Percentiles rank a stretch among this genome's conserved stretches.
phyloP scores from a whole-genome alignment of 2,888 invertebrate species.

The Herminia tarsipennalis region DNA sequence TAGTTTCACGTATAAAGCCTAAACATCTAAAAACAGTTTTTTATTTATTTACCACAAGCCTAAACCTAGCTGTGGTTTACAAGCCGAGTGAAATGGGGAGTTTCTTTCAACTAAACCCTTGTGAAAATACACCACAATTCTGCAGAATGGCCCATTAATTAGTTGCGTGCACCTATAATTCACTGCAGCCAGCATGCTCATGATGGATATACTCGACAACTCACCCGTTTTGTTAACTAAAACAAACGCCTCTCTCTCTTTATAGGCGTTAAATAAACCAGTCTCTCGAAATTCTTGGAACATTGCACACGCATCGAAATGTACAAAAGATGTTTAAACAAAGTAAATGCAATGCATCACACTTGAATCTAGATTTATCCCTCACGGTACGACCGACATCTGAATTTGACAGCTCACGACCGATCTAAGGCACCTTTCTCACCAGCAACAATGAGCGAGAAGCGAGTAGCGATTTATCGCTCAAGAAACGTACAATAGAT shows the following conservation, averaged over 20 bases:
- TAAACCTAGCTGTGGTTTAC: no score
- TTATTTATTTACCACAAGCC: no score
- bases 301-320: conserved; percentile 25
- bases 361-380: conserved; percentile 60
- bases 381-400: conserved; percentile 59
- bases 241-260: conserved; percentile 28
- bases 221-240: conserved; percentile 24
- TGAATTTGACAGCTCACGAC: conserved; percentile 68
- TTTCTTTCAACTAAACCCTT: no score
- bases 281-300: conserved; percentile 43
- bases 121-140: no score
- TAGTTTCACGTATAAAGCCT: no score
- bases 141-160: no score
- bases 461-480: no score
- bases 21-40: no score
- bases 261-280: conserved; percentile 35
- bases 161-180: conserved; percentile 3
- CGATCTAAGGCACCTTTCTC: no score
- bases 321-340: conserved; percentile 46
- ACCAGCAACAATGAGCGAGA: no score
- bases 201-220: conserved; percentile 29
- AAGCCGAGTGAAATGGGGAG: no score
- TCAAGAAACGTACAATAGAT: no score
- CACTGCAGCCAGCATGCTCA: conserved; percentile 12
- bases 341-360: conserved; percentile 48